Base-by-base conservation (phyloP, 2,888 invertebrate genomes). In the Orthosia incerta region DNA sequence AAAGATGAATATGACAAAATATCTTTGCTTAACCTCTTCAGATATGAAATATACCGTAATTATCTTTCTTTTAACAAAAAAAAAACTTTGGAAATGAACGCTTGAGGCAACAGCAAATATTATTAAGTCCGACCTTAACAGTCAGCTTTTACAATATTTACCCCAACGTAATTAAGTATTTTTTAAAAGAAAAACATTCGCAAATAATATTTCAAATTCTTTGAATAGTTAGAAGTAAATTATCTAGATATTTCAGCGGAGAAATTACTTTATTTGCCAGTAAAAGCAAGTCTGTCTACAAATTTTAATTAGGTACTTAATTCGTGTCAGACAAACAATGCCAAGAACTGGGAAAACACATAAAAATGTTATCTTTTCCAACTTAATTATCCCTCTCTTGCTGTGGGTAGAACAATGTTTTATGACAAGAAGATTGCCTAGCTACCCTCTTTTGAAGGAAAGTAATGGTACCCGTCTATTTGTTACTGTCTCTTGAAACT, bases 271-370 rank as follows among this genome's bases (percentile, higher is more conserved):
- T 65, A 62, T 57, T 73, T 51, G 46, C 3, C 53, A 69, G 65
- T 56, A 55, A 76, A 79, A 65, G 53, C 50, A 26, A 56, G 48
- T 50, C 46, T 71, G 69, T 76, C 50, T 65, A 71, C 71, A 76
- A 75, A 79, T 72, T 84, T 78, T 86, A 82, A 86, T 80, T 80
- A 63, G 65, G 50, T 60, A 78, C 71, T 85, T 76, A 66, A 75
- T 77, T 82, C 67, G 81, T 68, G 77, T 78, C 71, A 70, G 72
- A 60, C 65, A 63, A 79, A 83, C 73, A 76, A 74, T 76, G 63
- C 53, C 45, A 77, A 78, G 71, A 66, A 70, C 71, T 75, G 50
- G 60, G 60, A 77, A 79, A 85, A 76, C 71, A 63, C 70, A 80
- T 85, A 79, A 82, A 86, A 85, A 74, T 76, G 55, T 79, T 80